phyloP scores from a whole-genome alignment of 2,113 vertebrate genomes.

The Microtus richardsoni region DNA sequence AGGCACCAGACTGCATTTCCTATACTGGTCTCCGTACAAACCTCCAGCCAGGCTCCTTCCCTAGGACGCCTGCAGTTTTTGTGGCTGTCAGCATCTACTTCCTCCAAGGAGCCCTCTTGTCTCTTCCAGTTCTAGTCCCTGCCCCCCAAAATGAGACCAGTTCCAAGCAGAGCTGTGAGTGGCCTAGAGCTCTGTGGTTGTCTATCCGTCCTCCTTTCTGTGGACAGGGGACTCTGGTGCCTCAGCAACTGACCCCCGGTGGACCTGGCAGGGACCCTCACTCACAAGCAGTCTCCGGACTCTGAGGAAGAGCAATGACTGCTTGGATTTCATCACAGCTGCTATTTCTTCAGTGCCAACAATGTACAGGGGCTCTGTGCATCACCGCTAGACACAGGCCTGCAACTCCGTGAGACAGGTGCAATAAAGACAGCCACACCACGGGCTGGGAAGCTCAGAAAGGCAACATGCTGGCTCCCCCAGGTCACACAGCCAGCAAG shows the following conservation, averaged over 20 bases:
- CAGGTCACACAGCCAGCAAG: background rate
- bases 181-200: background rate
- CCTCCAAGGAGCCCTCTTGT: background rate
- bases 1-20: background rate
- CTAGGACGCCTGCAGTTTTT: background rate
- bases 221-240: background rate
- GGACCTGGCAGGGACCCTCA: background rate
- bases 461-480: fast-evolving
- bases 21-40: background rate
- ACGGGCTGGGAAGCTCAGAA: slow-evolving; percentile 18
- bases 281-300: background rate
- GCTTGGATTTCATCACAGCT: slow-evolving; percentile 14
- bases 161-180: background rate
- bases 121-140: background rate
- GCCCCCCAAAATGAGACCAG: background rate
- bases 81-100: background rate
- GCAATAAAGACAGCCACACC: background rate
- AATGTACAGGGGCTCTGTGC: background rate
- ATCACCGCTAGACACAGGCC: background rate
- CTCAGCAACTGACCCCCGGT: background rate
- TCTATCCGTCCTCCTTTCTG: background rate
- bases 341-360: slow-evolving; percentile 69
- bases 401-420: background rate
- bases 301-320: background rate
- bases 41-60: slow-evolving; percentile 2